Evolutionary conservation across 2,888 invertebrate genomes (phyloP).

Genomic region (Ochropleura leucogaster): DNA sequence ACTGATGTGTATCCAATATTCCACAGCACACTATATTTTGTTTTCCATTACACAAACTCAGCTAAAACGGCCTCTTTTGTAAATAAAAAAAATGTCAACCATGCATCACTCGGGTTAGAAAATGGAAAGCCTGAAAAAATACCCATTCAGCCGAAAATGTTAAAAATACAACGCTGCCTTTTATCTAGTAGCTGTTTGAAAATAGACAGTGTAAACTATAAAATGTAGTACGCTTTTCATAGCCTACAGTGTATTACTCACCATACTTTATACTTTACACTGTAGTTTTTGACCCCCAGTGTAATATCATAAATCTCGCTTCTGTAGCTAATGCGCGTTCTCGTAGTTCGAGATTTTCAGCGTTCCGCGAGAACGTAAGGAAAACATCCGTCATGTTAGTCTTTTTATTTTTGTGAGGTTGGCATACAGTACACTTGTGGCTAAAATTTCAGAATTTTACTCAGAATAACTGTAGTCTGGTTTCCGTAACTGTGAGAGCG

Average conservation of each 20-base stretch:
- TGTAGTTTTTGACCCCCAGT: constrained; percentile 41
- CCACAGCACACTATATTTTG: constrained; percentile 11
- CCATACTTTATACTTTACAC: constrained; percentile 1
- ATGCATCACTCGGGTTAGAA: constrained; percentile 28
- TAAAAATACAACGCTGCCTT: constrained; percentile 21
- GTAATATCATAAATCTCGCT: constrained; percentile 51
- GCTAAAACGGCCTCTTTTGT: constrained; percentile 2
- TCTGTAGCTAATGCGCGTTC: constrained; percentile 50
- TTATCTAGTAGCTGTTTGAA: constrained; percentile 9
- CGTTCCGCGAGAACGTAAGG: constrained; percentile 15
- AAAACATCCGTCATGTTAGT: constrained; percentile 34
- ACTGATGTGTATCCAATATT: constrained; percentile 13
- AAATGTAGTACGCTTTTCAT: constrained; percentile 23
- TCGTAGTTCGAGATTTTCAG: constrained; percentile 33
- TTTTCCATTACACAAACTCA: constrained; percentile 30
- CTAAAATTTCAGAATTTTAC: constrained; percentile 23
- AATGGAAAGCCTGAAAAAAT: constrained; percentile 46
- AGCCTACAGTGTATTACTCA: constrained; percentile 25
- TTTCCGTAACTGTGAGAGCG: background rate
- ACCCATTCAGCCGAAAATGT: background rate
- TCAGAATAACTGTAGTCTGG: background rate
- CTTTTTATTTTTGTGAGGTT: constrained; percentile 14
- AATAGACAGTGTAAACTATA: constrained; percentile 38
- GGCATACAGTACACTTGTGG: background rate
- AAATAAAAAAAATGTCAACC: constrained; percentile 40